These are phyloP conservation scores for Contarinia nasturtii DNA, from an alignment of 1,140 invertebrate genomes.

Conservation along the genomic window DNA sequence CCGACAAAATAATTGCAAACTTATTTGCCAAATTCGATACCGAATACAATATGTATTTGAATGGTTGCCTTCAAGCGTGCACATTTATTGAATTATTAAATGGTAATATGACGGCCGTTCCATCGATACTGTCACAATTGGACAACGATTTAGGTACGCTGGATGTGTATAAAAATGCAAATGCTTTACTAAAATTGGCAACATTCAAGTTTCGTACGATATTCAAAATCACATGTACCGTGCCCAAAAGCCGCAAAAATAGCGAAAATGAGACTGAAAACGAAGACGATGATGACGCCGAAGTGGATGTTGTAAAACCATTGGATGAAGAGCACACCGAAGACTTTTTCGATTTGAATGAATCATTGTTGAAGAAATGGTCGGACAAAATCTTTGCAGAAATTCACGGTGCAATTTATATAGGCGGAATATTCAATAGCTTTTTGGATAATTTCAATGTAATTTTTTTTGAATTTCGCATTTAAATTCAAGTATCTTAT, in stretches of 20 bases:
- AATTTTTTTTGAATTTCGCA: no score
- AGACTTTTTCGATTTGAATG: constrained; percentile 21
- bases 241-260: background rate
- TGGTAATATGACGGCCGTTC: no score
- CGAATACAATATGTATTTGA: background rate
- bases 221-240: constrained; percentile 1
- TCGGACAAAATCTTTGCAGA: constrained; percentile 11
- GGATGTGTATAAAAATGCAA: background rate
- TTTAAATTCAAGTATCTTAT: background rate
- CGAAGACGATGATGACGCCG: constrained; percentile 4
- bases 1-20: background rate
- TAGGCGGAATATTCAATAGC: constrained; percentile 6
- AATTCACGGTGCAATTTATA: constrained; percentile 11
- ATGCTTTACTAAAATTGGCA: background rate
- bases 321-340: constrained; percentile 16
- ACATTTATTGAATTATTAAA: no score
- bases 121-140: no score
- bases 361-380: constrained; percentile 16
- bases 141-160: no score
- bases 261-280: background rate
- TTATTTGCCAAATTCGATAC: background rate
- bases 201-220: constrained; percentile 6
- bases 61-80: no score
- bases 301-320: constrained; percentile 9
- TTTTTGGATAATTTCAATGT: background rate